Conservation (phyloP, 1,140 invertebrate genomes). For the Hylaeus volcanicus region DNA sequence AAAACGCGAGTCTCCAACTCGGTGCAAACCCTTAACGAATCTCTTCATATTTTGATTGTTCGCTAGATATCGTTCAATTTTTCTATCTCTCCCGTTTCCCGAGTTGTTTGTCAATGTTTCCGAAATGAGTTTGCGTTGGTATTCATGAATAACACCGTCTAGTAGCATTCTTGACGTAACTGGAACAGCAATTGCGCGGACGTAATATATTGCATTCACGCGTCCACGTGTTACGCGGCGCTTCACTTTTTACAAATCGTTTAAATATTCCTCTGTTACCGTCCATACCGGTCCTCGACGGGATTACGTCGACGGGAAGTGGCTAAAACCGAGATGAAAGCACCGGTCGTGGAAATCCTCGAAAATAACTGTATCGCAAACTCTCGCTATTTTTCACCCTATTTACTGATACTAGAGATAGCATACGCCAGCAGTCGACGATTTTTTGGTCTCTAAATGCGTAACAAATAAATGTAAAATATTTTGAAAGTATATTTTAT, state of each 20-base stretch:
- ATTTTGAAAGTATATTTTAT: too few relatives aligned
- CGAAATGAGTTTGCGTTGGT: constrained; percentile 52
- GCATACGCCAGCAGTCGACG: too few relatives aligned
- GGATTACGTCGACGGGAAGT: neutral
- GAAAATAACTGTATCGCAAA: too few relatives aligned
- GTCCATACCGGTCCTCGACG: neutral
- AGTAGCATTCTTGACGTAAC: constrained; percentile 55
- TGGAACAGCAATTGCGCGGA: constrained; percentile 55
- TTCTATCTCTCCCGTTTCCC: neutral
- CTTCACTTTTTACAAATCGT: constrained; percentile 36
- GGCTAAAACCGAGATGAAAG: neutral
- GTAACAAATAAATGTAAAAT: too few relatives aligned
- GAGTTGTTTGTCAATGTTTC: constrained; percentile 45
- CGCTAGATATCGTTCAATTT: neutral
- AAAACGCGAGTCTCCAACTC: too few relatives aligned
- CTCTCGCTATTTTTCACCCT: too few relatives aligned
- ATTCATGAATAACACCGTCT: constrained; percentile 52
- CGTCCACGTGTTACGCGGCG: constrained; percentile 27
- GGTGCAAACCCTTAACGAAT: too few relatives aligned
- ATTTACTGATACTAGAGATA: too few relatives aligned
- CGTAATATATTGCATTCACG: constrained; percentile 53
- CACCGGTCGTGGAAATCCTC: too few relatives aligned
- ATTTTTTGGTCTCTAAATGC: too few relatives aligned
- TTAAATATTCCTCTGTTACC: constrained; percentile 18
- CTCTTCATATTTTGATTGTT: too few relatives aligned